Percentiles rank a stretch among this genome's conserved stretches.
Evolutionary conservation across 2,888 invertebrate genomes (phyloP).

Genomic region (Platerodrilus igneus): DNA sequence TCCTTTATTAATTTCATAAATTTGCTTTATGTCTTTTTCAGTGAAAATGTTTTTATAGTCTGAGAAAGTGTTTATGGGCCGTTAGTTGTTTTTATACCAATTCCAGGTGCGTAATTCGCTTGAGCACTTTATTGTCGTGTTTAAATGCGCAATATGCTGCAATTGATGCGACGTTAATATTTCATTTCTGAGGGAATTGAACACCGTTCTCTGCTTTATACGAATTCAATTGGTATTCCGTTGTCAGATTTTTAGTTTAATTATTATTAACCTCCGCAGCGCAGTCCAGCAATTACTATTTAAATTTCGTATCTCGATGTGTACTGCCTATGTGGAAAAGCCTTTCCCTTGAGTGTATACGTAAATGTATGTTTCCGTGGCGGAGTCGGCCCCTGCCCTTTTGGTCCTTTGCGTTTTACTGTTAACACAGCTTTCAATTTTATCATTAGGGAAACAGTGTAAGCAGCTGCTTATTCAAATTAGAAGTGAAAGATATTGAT

Average conservation of each 20-base stretch:
- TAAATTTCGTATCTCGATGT: slow-evolving; percentile 13
- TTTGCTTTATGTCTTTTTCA: slow-evolving; percentile 29
- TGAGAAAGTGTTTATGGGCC: slow-evolving; percentile 19
- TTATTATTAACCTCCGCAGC: slow-evolving; percentile 16
- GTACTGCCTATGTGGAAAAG: slow-evolving; percentile 9
- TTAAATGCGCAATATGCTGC: slow-evolving; percentile 7
- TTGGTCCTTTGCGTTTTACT: too few species aligned
- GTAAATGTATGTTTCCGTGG: too few species aligned
- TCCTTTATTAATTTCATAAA: slow-evolving; percentile 45
- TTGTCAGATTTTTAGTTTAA: slow-evolving; percentile 5
- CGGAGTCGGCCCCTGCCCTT: too few species aligned
- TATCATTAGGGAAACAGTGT: too few species aligned
- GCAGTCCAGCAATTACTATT: slow-evolving; percentile 13
- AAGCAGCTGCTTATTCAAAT: too few species aligned
- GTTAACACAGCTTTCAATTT: too few species aligned
- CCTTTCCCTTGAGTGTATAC: slow-evolving; percentile 11
- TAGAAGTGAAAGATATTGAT: too few species aligned
- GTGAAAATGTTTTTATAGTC: slow-evolving; percentile 12
- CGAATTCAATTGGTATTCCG: slow-evolving; percentile 10
- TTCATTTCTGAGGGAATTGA: too few species aligned
- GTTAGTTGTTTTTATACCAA: slow-evolving; percentile 18
- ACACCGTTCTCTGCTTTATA: too few species aligned
- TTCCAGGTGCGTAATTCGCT: slow-evolving; percentile 16
- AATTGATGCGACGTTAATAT: too few species aligned
- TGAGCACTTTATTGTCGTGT: slow-evolving; percentile 8